phyloP scores from a whole-genome alignment of 2,113 vertebrate species.

The Xiphophorus maculatus region DNA sequence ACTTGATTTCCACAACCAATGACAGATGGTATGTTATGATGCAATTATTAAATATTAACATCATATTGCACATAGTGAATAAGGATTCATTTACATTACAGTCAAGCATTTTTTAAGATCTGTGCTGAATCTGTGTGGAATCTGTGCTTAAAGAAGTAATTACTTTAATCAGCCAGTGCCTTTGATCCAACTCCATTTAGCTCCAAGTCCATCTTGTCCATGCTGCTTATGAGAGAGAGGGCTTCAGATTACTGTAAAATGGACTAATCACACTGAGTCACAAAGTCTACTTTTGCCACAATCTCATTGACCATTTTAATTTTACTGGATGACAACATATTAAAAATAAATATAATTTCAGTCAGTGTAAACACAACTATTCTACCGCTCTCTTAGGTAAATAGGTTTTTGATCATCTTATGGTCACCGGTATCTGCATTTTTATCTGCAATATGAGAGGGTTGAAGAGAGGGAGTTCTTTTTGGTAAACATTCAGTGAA shows the following conservation, averaged over 20 bases:
- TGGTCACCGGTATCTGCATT: no score
- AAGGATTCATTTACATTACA: conserved; percentile 48
- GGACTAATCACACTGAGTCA: no score
- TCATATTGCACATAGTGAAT: conserved; percentile 28
- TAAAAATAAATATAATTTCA: no score
- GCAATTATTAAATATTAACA: conserved; percentile 56
- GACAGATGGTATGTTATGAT: conserved; percentile 56
- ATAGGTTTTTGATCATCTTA: no score
- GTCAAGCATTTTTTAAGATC: conserved; percentile 41
- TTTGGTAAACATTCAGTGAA: no score
- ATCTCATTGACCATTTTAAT: no score
- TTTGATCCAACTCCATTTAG: conserved; percentile 22
- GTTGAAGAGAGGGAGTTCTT: no score
- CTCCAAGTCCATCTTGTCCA: conserved; percentile 7
- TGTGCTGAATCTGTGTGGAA: conserved; percentile 28
- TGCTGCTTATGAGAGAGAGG: conserved; percentile 20
- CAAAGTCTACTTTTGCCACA: no score
- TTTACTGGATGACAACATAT: no score
- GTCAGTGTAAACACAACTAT: no score
- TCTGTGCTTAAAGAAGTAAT: conserved; percentile 24
- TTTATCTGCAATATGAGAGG: no score
- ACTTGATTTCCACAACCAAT: conserved; percentile 25
- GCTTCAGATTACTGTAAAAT: conserved; percentile 11
- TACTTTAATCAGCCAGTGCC: conserved; percentile 40
- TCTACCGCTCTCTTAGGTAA: no score